Evolutionary conservation across 2,113 vertebrate species (phyloP), one percentile per base, ranked within the genome.

Genomic region (Andinoacara biseriatus): DNA sequence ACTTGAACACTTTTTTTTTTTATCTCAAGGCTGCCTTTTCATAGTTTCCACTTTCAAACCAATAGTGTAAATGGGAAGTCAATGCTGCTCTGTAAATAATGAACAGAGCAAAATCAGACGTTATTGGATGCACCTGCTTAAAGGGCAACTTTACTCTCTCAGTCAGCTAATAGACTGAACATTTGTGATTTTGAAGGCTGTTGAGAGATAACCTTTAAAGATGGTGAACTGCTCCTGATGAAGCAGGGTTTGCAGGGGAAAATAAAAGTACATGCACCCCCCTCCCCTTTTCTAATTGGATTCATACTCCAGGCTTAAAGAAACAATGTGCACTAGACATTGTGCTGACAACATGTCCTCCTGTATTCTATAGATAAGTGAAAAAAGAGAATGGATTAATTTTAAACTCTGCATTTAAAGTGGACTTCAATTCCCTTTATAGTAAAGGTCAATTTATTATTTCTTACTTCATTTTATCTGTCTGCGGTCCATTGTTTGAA

Each of bases 131-230:
- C 90, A 90, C 74, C 63, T 82, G 90, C 76, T 89, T 86, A 92
- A 94, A 94, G 93, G 93, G 90, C 88, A 91, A 78, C 75, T 87
- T 92, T 80, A 78, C 87, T 78, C 87, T 83, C 75, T 78, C 85
- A 72, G 83, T 38, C 82, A 77, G 77, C 88, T 91, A 90, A 93
- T 83, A 90, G 83, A 84, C 65, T 81, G 83, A 88, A 84, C 84
- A 89, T 83, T 87, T 83, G 46, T 87, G 89, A 80, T 87, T 87
- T 78, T 91, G 85, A 92, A 90, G 76, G 78, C 80, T 86, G 69
- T 87, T 83, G 86, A 83, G 87, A 84, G 90, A 92, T 94, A 93
- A 94, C 94, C 93, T 94, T 94, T 94, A 86, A 85, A 82, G 22
- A 46, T 62, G 17, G 69, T n/a, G 67, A 83, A 76, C 54, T 82